phyloP scores from a whole-genome alignment of 2,888 invertebrate species.

The Hermaeophaga mercurialis region DNA sequence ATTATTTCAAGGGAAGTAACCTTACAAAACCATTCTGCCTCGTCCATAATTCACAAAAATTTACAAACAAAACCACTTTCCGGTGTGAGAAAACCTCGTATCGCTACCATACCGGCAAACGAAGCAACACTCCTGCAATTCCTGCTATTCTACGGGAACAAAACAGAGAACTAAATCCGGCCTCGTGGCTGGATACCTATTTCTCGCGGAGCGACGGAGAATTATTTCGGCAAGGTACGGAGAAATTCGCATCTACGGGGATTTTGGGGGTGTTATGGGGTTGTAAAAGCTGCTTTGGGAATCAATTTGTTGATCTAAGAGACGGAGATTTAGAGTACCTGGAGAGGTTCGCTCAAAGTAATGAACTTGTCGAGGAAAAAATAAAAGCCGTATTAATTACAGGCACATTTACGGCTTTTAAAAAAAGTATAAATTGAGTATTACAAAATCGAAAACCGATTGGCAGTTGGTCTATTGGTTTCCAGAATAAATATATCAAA shows the following conservation, averaged over 20 bases:
- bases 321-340: no score
- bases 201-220: conserved; percentile 12
- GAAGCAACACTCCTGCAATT: conserved; percentile 14
- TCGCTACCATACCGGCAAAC: not conserved
- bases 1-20: no score
- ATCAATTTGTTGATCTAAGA: conserved; percentile 8
- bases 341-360: no score
- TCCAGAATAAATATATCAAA: no score
- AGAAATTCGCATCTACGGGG: conserved; percentile 1
- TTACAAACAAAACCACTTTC: conserved; percentile 23
- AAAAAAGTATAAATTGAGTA: no score
- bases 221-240: conserved; percentile 29
- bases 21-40: conserved; percentile 1
- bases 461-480: no score
- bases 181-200: conserved; percentile 8
- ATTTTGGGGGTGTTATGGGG: conserved; percentile 5
- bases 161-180: conserved; percentile 15
- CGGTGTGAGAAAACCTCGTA: not conserved
- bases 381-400: no score
- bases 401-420: no score
- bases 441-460: no score
- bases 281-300: conserved; percentile 1
- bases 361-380: no score
- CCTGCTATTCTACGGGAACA: conserved; percentile 32
- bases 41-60: not conserved